Evolutionary conservation across 2,113 vertebrate genomes (phyloP).

Genomic region (Anseranas semipalmata): DNA sequence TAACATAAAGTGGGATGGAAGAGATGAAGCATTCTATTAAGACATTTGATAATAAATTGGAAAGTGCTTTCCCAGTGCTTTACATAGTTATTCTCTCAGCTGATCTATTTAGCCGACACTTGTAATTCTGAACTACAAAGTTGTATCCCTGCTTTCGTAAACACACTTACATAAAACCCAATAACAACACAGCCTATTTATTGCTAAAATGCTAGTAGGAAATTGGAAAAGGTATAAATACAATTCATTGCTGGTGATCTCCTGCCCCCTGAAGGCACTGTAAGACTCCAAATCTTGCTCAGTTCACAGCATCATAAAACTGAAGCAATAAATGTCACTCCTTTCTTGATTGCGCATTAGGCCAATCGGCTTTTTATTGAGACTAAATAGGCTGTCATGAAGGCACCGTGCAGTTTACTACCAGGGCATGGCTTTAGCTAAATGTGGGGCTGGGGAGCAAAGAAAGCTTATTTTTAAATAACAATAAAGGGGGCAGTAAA

Average conservation of each 20-base stretch:
- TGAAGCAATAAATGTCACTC: constrained; percentile 68
- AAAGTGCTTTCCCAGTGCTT: constrained; percentile 12
- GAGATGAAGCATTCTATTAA: constrained; percentile 3
- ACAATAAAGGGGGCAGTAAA: not conserved
- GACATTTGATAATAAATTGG: not conserved
- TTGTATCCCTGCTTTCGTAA: constrained; percentile 58
- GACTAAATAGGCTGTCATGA: constrained; percentile 59
- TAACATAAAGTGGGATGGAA: constrained; percentile 25
- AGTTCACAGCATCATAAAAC: constrained; percentile 63
- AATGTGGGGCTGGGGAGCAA: constrained; percentile 13
- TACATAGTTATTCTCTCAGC: constrained; percentile 20
- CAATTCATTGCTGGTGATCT: constrained; percentile 63
- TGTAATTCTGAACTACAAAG: constrained; percentile 63
- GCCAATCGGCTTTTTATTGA: constrained; percentile 65
- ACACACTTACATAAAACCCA: constrained; percentile 67
- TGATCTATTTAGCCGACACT: constrained; percentile 61
- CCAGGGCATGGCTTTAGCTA: constrained; percentile 31
- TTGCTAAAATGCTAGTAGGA: constrained; percentile 60
- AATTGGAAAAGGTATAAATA: constrained; percentile 73
- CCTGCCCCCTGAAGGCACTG: constrained; percentile 48
- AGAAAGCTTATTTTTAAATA: constrained; percentile 4
- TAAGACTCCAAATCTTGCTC: constrained; percentile 59
- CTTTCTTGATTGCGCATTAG: constrained; percentile 66
- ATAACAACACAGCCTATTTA: constrained; percentile 63
- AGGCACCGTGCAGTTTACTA: constrained; percentile 34